Evolutionary conservation across 2,797 vertebrate genomes (phyloP).

Genomic region (Argyrosomus regius): DNA sequence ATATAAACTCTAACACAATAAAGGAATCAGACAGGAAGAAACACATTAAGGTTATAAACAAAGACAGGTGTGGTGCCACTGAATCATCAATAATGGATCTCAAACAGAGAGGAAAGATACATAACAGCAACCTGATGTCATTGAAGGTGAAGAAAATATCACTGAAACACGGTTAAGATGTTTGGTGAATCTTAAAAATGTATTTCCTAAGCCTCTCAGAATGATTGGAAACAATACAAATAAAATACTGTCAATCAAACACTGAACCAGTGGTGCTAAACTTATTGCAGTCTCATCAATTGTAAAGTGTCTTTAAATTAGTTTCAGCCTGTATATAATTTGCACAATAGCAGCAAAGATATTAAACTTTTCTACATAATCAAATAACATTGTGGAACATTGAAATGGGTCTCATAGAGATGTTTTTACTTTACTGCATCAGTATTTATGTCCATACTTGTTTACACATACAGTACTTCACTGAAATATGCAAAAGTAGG

Average conservation of each 20-base stretch:
- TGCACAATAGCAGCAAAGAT: conserved; percentile 4
- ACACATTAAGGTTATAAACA: conserved; percentile 11
- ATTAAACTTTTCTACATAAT: background rate
- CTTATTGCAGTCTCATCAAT: background rate
- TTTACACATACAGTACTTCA: conserved; percentile 8
- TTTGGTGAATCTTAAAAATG: conserved; percentile 22
- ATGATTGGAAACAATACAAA: conserved; percentile 3
- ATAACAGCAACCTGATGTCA: conserved; percentile 60
- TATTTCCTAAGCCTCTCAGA: conserved; percentile 28
- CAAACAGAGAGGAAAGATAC: conserved; percentile 1
- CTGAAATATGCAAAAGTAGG: conserved; percentile 16
- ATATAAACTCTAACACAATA: background rate
- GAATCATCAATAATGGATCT: conserved; percentile 23
- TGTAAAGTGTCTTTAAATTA: conserved; percentile 5
- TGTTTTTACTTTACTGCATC: conserved; percentile 11
- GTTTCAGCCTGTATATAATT: conserved; percentile 2
- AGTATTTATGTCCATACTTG: conserved; percentile 18
- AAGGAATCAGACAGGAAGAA: background rate
- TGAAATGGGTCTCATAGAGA: background rate
- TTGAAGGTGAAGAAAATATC: conserved; percentile 7
- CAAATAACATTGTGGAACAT: conserved; percentile 14
- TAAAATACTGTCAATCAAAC: conserved; percentile 1
- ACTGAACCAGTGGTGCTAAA: background rate
- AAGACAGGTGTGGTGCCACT: conserved; percentile 19
- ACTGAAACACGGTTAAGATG: background rate